Conservation (phyloP, 1,140 invertebrate species). For the Delia radicum region DNA sequence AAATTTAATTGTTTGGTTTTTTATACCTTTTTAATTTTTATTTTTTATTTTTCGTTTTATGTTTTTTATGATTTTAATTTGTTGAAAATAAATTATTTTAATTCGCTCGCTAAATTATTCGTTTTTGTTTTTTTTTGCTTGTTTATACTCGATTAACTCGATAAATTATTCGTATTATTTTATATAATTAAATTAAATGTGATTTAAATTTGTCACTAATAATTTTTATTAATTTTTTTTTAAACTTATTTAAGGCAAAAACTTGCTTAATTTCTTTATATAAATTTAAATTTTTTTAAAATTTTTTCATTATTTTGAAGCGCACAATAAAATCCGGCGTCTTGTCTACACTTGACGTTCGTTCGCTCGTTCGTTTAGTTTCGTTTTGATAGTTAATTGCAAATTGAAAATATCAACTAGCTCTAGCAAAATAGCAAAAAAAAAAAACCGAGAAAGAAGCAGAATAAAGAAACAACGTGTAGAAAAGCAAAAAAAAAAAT, state of each 20-base stretch:
- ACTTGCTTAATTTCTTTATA: background rate
- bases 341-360: conserved; percentile 15
- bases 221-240: background rate
- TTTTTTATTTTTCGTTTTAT: too few relatives aligned
- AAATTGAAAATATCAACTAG: too few relatives aligned
- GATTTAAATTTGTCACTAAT: background rate
- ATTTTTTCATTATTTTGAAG: too few relatives aligned
- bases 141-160: background rate
- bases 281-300: conserved; percentile 5
- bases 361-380: conserved; percentile 31
- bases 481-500: too few relatives aligned
- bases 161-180: background rate
- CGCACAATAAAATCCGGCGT: background rate
- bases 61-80: too few relatives aligned
- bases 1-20: too few relatives aligned
- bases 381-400: conserved; percentile 31
- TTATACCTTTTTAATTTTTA: too few relatives aligned
- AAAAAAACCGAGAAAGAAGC: background rate
- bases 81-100: background rate
- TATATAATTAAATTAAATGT: background rate
- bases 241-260: background rate
- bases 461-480: too few relatives aligned
- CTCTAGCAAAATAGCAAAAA: background rate
- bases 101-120: background rate
- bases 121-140: background rate